Evolutionary conservation across 2,797 vertebrate species (phyloP), one percentile per base, ranked within the genome.

Genomic region (Champsocephalus esox): DNA sequence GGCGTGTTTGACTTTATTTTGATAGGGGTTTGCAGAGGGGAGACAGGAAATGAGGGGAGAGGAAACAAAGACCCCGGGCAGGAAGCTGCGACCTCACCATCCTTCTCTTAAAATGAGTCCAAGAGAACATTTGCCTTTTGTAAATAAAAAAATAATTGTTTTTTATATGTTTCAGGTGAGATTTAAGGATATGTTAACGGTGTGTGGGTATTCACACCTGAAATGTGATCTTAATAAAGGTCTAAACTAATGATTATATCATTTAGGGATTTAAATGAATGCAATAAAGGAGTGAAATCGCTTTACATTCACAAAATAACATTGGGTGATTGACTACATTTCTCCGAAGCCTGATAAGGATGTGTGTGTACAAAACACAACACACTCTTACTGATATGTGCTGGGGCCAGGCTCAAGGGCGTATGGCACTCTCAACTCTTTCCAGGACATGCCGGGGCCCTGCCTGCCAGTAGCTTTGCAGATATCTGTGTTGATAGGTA

Each of bases 31-130:
- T 34, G 12, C 14, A 66, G n/a, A 51, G 12, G 28, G 16, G 43
- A 62, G 44, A 78, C 52, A 45, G 48, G 68, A 76, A 64, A 54
- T 65, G 32, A 49, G 16, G 28, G 24, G 11, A 28, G 52, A 66
- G 12, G 12, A 6, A 44, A 55, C 68, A 45, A 38, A 66, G 50
- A 43, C 44, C n/a, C 9, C 32, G 0, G 1, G 3, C 60, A 57
- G 51, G 62, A 74, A 59, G 14, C 49, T 64, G 12, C 10, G 1
- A 52, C 16, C 21, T 60, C 12, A 17, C 32, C n/a, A n/a, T 56
- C 21, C 12, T 0, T 7, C 1, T 61, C 48, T 54, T 28, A 21
- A 41, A 55, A 54, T 13, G 1, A 10, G 11, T 10, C 4, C 24
- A 19, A 3, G 10, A 16, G 17, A 54, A 28, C 8, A 49, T 68